Evolutionary conservation across 2,113 vertebrate genomes (phyloP), one percentile per base, ranked within the genome.

Genomic region (Dicerorhinus sumatrensis): DNA sequence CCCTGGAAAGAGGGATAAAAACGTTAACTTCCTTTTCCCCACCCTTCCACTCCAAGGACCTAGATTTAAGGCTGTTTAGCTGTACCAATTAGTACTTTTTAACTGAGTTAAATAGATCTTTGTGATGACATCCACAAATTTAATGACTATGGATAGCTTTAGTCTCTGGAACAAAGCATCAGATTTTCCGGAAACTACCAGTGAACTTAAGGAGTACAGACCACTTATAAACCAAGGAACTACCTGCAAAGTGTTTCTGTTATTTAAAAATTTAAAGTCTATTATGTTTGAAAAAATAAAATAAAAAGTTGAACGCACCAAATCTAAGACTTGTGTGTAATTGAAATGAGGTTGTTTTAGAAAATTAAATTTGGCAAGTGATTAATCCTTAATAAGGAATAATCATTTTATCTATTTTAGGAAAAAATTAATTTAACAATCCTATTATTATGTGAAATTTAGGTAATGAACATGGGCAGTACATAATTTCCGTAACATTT

Each of bases 321-420:
- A 65, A 84, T 75, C 48, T 93, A 80, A 97, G 80, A 77, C 46
- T 91, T 89, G 63, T 58, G 4, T 94, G 8, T 85, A 94, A 88
- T 95, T 94, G 67, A 95, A 96, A 94, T 88, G 91, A 84, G 39
- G 54, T 91, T 97, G 75, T 94, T 97, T 95, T 90, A 95, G 92
- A 95, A 96, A 97, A 97, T 97, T 96, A 97, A 94, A 93, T 97
- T 96, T 98, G 93, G 84, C 89, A 97, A 94, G 83, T 87, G 86
- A 90, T 96, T 96, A 93, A 97, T 96, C 48, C 93, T 97, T 97
- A 97, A 96, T 97, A 96, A 97, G 86, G 96, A 97, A 72, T 87
- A 97, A 97, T 97, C 93, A 86, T 96, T 98, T 97, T 95, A 96
- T 96, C 97, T 98, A 97, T 98, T 98, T 98, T 94, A 95, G 94